Conservation (phyloP, 2,797 vertebrate species). For the Denticeps clupeoides region DNA sequence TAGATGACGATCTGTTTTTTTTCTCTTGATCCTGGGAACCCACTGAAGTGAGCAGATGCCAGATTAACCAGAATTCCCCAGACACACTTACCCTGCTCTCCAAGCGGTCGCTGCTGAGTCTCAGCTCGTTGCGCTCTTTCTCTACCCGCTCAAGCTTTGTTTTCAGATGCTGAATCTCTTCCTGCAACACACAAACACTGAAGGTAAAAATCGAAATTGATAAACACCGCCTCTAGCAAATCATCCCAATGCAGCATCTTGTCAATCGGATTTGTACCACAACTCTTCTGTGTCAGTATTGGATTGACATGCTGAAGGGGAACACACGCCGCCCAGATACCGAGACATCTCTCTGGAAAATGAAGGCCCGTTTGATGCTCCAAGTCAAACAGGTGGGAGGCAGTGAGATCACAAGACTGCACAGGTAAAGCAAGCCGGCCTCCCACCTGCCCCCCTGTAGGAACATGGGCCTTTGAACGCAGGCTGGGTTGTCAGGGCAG, state of each 20-base stretch:
- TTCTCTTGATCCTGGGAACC: too few relatives aligned
- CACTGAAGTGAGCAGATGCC: neutral
- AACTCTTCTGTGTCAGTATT: neutral
- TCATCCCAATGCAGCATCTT: too few relatives aligned
- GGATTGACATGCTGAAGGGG: neutral
- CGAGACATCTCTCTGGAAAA: too few relatives aligned
- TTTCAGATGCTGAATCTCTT: slow-evolving; percentile 88
- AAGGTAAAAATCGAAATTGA: neutral
- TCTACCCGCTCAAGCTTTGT: slow-evolving; percentile 84
- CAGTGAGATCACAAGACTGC: neutral
- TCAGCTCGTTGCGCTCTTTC: slow-evolving; percentile 87
- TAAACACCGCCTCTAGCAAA: too few relatives aligned
- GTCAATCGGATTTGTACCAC: too few relatives aligned
- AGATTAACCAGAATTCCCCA: neutral
- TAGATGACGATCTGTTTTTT: too few relatives aligned
- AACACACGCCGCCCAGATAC: too few relatives aligned
- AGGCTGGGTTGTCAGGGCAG: neutral
- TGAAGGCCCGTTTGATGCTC: too few relatives aligned
- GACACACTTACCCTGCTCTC: slow-evolving; percentile 75
- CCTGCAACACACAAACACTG: slow-evolving; percentile 52
- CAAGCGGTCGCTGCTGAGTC: slow-evolving; percentile 82
- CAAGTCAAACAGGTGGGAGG: too few relatives aligned
- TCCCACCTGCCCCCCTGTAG: neutral
- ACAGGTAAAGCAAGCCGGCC: neutral
- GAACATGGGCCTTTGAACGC: slow-evolving; percentile 8